These are phyloP conservation scores for Tychaedon coryphoeus DNA, from an alignment of 2,113 vertebrate genomes.

Conservation along the genomic window DNA sequence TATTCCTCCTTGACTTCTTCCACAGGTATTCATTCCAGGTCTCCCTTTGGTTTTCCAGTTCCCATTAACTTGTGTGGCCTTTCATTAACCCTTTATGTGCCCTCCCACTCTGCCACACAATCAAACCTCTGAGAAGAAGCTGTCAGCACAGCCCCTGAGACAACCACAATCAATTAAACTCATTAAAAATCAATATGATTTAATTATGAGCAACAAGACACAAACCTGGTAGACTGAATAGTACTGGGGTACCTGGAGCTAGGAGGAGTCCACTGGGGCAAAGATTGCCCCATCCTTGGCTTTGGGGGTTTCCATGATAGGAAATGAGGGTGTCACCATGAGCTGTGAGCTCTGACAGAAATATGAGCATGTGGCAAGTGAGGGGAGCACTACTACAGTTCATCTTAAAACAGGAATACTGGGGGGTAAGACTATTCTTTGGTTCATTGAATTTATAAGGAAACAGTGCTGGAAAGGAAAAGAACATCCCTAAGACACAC, in stretches of 20 bases:
- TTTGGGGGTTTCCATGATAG: neutral
- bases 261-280: neutral
- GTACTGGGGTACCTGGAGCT: neutral
- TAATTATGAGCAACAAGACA: neutral
- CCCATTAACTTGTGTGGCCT: neutral
- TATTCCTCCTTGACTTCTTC: slow-evolving; percentile 29
- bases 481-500: neutral
- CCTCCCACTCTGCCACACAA: neutral
- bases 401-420: neutral
- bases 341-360: neutral
- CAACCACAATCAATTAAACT: slow-evolving; percentile 39
- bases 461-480: neutral
- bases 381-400: neutral
- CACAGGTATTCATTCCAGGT: neutral
- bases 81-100: slow-evolving; percentile 37
- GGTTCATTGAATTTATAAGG: neutral
- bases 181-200: slow-evolving; percentile 59
- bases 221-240: neutral
- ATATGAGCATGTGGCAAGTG: fast-evolving
- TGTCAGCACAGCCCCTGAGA: neutral
- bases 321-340: neutral
- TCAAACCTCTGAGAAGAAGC: neutral
- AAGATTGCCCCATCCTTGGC: neutral
- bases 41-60: neutral
- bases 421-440: neutral